Conservation (phyloP, 2,797 vertebrate genomes). For the Tragelaphus oryx region DNA sequence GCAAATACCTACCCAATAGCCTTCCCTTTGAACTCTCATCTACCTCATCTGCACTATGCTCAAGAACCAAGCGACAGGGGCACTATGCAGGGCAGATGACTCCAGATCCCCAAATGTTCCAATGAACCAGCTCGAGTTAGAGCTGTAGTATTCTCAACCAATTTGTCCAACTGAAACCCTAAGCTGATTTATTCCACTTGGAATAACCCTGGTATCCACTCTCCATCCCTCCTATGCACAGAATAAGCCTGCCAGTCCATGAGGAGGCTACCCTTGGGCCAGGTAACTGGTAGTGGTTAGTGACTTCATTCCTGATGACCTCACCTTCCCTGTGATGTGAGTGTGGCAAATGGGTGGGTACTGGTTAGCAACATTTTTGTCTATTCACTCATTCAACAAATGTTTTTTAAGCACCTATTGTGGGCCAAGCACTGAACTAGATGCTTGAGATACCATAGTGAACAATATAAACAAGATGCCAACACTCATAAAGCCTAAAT, state of each 20-base stretch:
- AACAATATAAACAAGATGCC: slow-evolving; percentile 34
- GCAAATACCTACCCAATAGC: background rate
- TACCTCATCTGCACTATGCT: background rate
- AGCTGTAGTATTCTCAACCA: background rate
- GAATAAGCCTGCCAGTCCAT: background rate
- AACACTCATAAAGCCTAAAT: background rate
- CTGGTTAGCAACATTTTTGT: slow-evolving; percentile 18
- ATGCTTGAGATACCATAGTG: background rate
- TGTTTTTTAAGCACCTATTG: slow-evolving; percentile 32
- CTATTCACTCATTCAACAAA: slow-evolving; percentile 46
- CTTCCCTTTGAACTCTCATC: background rate
- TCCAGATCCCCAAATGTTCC: background rate
- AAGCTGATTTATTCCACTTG: background rate
- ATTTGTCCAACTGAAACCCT: background rate
- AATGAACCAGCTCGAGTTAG: background rate
- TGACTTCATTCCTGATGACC: slow-evolving; percentile 52
- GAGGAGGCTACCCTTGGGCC: background rate
- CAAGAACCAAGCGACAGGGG: background rate
- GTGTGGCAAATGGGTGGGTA: slow-evolving; percentile 6
- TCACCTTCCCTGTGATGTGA: slow-evolving; percentile 58
- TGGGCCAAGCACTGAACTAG: background rate
- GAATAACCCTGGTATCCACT: slow-evolving; percentile 11
- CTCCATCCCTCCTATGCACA: slow-evolving; percentile 9
- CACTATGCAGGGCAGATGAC: background rate
- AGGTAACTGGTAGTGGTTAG: slow-evolving; percentile 24